Evolutionary conservation across 1,140 invertebrate genomes (phyloP), one percentile per base, ranked within the genome.

Genomic region (Drosophila nigromelanica): DNA sequence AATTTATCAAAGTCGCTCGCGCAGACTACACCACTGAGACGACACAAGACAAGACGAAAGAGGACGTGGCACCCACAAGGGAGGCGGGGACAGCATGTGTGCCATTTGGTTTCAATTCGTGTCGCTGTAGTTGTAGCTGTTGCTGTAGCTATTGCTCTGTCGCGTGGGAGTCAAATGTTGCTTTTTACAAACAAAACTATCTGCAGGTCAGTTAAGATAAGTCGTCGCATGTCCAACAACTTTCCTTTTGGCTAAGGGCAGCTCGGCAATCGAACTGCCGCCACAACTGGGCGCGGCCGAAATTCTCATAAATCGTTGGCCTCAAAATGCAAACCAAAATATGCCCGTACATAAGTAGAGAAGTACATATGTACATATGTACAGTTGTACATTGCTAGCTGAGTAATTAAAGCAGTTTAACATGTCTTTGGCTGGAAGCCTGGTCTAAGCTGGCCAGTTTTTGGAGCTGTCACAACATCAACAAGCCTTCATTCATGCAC

Each of bases 341-440:
- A 78, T 75, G 60, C 55, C 11, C 18, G 40, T 24, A 68, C 55
- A 80, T 70, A 64, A 70, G 39, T 43, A 27, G 5, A 27, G 1
- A 27, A 27, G 42, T 76, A 71, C 58, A 78, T 63, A 80, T 55
- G 56, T 48, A 69, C 67, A 62, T 50, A 21, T 70, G 52, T 48
- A 63, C 42, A 58, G 69, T 48, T 67, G 50, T 67, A 69, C 52
- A 56, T 54, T 75, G 67, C 39, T 64, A 52, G 76, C 78, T 86
- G 82, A 86, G 82, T 86, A 86, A 86, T 86, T 86, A 86, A 86
- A 86, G 82, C 82, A 86, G 82, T 86, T 86, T 89, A 86, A 86
- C 82, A 86, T 86, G 83, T 86, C 83, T 75, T 45, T 51, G 48
- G 33, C 56, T 73, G 71, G 42, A 54, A 68, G 58, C 61, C 61